Percentiles rank a stretch among this genome's conserved stretches.
These are phyloP conservation scores for Haplochromis burtoni DNA, from an alignment of 2,113 vertebrate genomes.

Conservation along the genomic window DNA sequence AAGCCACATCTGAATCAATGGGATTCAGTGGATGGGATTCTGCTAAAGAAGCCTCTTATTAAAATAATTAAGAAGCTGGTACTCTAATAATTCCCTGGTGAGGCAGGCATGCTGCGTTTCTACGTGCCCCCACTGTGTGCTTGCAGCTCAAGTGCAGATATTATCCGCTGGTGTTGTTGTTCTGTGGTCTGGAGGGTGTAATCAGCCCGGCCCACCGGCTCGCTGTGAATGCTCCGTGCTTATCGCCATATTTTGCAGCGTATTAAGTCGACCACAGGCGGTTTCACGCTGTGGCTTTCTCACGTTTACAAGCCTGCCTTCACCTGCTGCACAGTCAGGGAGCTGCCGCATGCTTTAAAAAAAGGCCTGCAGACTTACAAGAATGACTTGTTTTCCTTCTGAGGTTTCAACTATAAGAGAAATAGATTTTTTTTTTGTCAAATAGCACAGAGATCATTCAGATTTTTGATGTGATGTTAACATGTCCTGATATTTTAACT, in stretches of 20 bases:
- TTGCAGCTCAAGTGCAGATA: neutral
- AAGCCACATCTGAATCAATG: neutral
- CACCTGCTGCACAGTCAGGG: neutral
- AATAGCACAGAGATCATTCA: neutral
- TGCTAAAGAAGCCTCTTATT: neutral
- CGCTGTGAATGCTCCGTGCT: slow-evolving; percentile 30
- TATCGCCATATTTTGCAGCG: slow-evolving; percentile 35
- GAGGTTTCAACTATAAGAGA: neutral
- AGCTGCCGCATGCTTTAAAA: neutral
- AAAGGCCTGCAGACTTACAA: neutral
- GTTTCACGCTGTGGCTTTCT: slow-evolving; percentile 64
- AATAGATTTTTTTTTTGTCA: neutral
- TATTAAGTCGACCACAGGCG: slow-evolving; percentile 33
- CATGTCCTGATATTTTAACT: neutral
- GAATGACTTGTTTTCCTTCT: neutral
- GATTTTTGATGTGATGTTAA: neutral
- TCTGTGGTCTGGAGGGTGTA: slow-evolving; percentile 28
- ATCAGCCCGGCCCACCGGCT: neutral
- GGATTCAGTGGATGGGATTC: neutral
- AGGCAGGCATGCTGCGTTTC: neutral
- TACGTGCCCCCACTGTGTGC: neutral
- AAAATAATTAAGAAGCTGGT: neutral
- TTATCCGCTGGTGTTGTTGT: neutral
- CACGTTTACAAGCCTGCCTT: slow-evolving; percentile 69
- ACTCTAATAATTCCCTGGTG: neutral